Evolutionary conservation across 2,797 vertebrate species (phyloP).

Genomic region (Hybognathus amarus): DNA sequence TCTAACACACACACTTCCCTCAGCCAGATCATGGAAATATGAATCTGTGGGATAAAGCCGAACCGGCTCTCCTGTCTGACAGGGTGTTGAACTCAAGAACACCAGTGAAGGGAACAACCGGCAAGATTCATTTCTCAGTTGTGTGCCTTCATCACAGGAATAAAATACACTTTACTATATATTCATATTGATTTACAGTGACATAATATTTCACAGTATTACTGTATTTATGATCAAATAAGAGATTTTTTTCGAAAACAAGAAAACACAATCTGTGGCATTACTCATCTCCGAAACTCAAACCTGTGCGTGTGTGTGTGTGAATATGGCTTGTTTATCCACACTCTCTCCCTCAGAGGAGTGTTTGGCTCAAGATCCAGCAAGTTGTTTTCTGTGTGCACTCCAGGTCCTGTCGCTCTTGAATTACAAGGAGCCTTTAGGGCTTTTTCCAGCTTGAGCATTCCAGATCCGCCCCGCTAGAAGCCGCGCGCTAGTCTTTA

Average conservation of each 20-base stretch:
- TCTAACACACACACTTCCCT: neutral
- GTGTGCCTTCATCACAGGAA: neutral
- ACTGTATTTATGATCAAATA: neutral
- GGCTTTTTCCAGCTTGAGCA: constrained; percentile 31
- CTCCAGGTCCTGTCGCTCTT: constrained; percentile 1
- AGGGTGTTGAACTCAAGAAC: neutral
- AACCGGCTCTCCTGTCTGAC: neutral
- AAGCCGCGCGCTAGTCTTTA: neutral
- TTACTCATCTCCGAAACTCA: neutral
- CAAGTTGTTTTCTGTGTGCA: neutral
- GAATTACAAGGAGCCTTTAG: constrained; percentile 26
- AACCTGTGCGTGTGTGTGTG: neutral
- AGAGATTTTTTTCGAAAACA: neutral
- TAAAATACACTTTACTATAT: no score
- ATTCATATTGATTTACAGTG: neutral
- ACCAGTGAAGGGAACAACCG: neutral
- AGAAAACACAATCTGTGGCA: neutral
- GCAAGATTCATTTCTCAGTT: no score
- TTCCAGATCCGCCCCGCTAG: constrained; percentile 12
- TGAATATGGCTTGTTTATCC: neutral
- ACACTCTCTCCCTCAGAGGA: neutral
- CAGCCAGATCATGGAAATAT: neutral
- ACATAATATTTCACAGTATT: neutral
- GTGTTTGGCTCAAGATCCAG: neutral
- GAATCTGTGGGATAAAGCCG: neutral